These are phyloP conservation scores for Cataglyphis hispanica DNA, from an alignment of 1,140 invertebrate species.

Conservation along the genomic window DNA sequence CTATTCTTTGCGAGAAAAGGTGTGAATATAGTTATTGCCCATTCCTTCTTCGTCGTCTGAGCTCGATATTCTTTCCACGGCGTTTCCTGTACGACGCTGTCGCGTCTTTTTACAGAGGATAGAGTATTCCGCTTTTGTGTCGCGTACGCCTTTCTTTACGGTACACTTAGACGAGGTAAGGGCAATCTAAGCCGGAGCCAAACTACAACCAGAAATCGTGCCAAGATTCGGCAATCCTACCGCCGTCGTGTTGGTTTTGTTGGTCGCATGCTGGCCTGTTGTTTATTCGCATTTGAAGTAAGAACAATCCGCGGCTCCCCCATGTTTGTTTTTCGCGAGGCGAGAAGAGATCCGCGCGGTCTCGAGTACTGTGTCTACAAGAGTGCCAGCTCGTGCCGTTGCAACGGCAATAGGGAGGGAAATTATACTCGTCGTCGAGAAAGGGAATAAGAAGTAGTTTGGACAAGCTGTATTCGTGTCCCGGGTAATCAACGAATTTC, in stretches of 20 bases:
- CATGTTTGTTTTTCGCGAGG: constrained; percentile 67
- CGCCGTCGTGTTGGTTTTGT: constrained; percentile 53
- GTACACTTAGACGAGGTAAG: constrained; percentile 57
- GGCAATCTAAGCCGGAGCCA: constrained; percentile 58
- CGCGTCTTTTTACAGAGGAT: constrained; percentile 41
- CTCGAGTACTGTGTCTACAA: constrained; percentile 44
- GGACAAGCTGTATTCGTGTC: constrained; percentile 15
- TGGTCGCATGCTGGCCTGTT: constrained; percentile 54
- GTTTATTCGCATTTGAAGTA: constrained; percentile 74
- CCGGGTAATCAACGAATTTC: constrained; percentile 34
- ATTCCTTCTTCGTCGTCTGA: constrained; percentile 15
- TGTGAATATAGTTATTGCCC: neutral
- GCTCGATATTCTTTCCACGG: neutral
- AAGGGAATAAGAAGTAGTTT: constrained; percentile 20
- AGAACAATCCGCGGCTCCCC: constrained; percentile 68
- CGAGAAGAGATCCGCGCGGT: constrained; percentile 55
- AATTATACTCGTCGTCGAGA: constrained; percentile 16
- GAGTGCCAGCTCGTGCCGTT: constrained; percentile 31
- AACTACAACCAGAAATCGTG: constrained; percentile 73
- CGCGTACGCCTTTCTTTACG: constrained; percentile 52
- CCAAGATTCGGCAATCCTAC: constrained; percentile 75
- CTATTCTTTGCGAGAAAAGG: neutral
- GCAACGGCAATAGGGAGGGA: neutral
- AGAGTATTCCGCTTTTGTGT: constrained; percentile 53
- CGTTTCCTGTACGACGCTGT: constrained; percentile 7